Evolutionary conservation across 2,113 vertebrate genomes (phyloP), one percentile per base, ranked within the genome.

Genomic region (Datnioides undecimradiatus): DNA sequence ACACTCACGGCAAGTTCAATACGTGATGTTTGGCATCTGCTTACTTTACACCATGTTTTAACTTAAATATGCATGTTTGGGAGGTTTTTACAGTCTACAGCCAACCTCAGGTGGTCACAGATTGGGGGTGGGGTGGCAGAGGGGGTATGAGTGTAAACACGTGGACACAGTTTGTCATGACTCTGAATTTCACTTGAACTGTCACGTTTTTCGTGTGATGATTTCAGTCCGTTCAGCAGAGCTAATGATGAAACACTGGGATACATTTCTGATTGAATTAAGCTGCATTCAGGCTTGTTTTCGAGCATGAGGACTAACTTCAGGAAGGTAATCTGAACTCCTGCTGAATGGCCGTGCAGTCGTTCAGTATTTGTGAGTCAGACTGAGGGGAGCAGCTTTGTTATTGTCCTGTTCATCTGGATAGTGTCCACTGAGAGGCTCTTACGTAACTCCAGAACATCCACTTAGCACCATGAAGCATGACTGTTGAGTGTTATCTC

Each of bases 341-440:
- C 38, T 45, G 51, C 48, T 40, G 31, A 62, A 45, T 11, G 6
- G 6, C 52, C 59, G n/a, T 69, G 54, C 73, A 85, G 66, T 70
- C 73, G 75, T 76, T 80, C 80, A 60, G 71, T 64, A 64, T 65
- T 64, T 65, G 80, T 85, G 82, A 89, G 84, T 89, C 88, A 82
- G 52, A 34, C 23, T 36, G 68, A 75, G 87, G 80, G 73, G 76
- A 73, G 82, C 76, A 49, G 73, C 63, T 91, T 86, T 92, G 91
- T 93, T 93, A 92, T 92, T 88, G 87, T 89, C 82, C 81, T 84
- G 59, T 67, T 91, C 87, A 78, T 87, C 90, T 92, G 91, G 92
- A 89, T 72, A 75, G 77, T 82, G 84, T 90, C 89, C 87, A 89
- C 83, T 6, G 79, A 84, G 81, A 63, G 80, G 58, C 86, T 86